These are phyloP conservation scores for Spicauda simplicius DNA, from an alignment of 2,888 invertebrate genomes.

Conservation along the genomic window DNA sequence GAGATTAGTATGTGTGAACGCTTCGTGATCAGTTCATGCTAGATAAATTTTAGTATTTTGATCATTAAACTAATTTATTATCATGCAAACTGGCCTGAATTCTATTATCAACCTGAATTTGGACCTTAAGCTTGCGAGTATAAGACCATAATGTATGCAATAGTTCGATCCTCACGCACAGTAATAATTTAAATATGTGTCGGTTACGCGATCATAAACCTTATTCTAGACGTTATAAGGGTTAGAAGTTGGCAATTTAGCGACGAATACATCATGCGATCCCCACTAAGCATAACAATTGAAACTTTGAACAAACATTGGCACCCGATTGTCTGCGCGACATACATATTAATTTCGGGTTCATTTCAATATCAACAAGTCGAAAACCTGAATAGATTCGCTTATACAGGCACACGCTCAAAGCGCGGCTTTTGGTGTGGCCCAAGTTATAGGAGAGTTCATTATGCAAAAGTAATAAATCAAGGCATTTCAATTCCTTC, in stretches of 20 bases:
- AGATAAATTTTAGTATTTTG: neutral
- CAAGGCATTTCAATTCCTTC: too few species aligned
- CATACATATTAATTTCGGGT: slow-evolving; percentile 74
- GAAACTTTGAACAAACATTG: slow-evolving; percentile 62
- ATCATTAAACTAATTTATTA: neutral
- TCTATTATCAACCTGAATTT: slow-evolving; percentile 12
- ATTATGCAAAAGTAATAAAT: too few species aligned
- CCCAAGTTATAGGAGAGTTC: neutral
- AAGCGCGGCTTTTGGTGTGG: neutral
- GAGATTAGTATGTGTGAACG: too few species aligned
- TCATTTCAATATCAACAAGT: slow-evolving; percentile 77
- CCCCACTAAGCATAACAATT: slow-evolving; percentile 43
- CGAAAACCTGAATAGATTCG: slow-evolving; percentile 52
- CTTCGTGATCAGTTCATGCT: too few species aligned
- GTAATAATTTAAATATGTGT: neutral
- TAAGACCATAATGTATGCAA: slow-evolving; percentile 54
- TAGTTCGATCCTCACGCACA: slow-evolving; percentile 17
- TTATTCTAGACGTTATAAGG: slow-evolving; percentile 39
- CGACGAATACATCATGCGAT: slow-evolving; percentile 23
- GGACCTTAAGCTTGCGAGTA: slow-evolving; percentile 51
- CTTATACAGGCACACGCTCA: slow-evolving; percentile 38
- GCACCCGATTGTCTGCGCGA: slow-evolving; percentile 60
- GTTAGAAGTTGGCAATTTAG: slow-evolving; percentile 32
- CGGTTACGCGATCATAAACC: slow-evolving; percentile 14
- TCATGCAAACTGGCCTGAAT: neutral